These are phyloP conservation scores for Balanococcus diminutus DNA, from an alignment of 2,888 invertebrate genomes.

Conservation along the genomic window DNA sequence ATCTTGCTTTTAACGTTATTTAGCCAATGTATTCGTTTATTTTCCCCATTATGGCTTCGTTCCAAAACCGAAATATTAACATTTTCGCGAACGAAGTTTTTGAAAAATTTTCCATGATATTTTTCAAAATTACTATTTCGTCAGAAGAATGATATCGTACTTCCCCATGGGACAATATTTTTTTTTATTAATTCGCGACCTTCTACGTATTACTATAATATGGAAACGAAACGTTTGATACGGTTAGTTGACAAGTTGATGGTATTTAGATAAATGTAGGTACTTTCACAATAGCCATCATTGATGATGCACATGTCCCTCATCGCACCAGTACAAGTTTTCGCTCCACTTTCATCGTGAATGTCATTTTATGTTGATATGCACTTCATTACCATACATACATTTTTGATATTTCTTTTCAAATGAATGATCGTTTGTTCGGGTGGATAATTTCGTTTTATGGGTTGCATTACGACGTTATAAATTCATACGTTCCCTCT, in stretches of 20 bases:
- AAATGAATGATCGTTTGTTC: neutral
- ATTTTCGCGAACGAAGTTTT: neutral
- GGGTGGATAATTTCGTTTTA: neutral
- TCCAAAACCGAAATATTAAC: neutral
- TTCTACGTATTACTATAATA: neutral
- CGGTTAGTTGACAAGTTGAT: neutral
- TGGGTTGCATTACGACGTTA: neutral
- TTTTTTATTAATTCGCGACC: neutral
- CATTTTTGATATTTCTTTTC: neutral
- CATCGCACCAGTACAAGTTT: neutral
- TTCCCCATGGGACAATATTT: neutral
- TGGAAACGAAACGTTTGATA: neutral
- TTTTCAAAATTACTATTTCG: neutral
- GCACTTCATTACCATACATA: neutral
- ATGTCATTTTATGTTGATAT: constrained; percentile 11
- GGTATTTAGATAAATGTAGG: neutral
- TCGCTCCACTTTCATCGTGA: constrained; percentile 18
- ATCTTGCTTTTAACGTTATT: neutral
- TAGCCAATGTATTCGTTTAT: neutral
- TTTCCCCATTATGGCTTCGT: neutral
- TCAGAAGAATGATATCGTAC: neutral
- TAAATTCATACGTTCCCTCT: neutral
- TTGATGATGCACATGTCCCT: constrained; percentile 12
- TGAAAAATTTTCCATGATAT: neutral
- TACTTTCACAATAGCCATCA: constrained; percentile 31